Conservation (phyloP, 2,797 vertebrate genomes). For the Hydrophis major region DNA sequence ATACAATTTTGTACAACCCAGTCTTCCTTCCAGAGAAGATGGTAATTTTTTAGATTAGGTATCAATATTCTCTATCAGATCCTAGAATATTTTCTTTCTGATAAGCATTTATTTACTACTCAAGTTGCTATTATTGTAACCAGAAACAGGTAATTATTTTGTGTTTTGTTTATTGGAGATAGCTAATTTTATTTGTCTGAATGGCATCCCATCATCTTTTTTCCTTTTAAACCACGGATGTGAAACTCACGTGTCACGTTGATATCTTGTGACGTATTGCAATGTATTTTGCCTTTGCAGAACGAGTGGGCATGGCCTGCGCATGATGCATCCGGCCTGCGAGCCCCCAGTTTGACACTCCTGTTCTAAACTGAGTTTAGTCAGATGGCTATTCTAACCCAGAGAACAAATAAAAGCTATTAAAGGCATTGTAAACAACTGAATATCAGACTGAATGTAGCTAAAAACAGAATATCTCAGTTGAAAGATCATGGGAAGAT, state of each 20-base stretch:
- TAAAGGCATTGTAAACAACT: neutral
- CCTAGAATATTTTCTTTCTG: neutral
- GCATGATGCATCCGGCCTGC: too few relatives aligned
- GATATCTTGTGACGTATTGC: too few relatives aligned
- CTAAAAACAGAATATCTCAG: neutral
- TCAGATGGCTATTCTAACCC: neutral
- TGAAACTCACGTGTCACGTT: too few relatives aligned
- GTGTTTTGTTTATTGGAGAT: neutral
- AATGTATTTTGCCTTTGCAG: too few relatives aligned
- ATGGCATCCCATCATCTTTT: neutral
- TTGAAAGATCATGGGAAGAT: neutral
- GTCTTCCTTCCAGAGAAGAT: neutral
- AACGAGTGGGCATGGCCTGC: too few relatives aligned
- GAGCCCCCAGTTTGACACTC: too few relatives aligned
- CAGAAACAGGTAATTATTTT: neutral
- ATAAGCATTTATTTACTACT: neutral
- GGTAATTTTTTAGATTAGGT: neutral
- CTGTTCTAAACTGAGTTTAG: neutral
- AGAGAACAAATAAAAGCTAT: neutral
- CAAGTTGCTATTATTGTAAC: neutral
- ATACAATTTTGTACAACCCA: neutral
- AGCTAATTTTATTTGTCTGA: neutral
- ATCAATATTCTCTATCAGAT: neutral
- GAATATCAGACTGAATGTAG: neutral
- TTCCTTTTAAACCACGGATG: too few relatives aligned